Evolutionary conservation across 2,888 invertebrate genomes (phyloP).

Genomic region (Pheosia gnoma): DNA sequence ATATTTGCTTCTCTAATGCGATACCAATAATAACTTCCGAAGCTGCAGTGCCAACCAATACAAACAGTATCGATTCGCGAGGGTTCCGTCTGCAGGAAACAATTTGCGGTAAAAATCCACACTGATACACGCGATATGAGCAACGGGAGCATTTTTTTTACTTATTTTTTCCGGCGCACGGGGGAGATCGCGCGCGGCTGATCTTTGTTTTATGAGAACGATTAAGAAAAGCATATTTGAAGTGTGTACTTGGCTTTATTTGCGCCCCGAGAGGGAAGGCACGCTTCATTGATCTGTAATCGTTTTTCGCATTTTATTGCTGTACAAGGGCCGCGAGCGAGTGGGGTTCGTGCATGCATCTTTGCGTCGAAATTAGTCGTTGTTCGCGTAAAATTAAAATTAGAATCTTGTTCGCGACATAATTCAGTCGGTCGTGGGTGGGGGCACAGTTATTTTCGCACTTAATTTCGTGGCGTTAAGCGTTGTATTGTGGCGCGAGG

Average conservation of each 20-base stretch:
- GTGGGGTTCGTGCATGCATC: conserved; percentile 52
- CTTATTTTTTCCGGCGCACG: conserved; percentile 60
- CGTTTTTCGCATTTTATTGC: conserved; percentile 82
- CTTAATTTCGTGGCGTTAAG: conserved; percentile 75
- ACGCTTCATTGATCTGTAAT: conserved; percentile 83
- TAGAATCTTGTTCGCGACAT: conserved; percentile 60
- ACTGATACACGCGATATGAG: conserved; percentile 77
- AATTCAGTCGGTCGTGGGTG: conserved; percentile 54
- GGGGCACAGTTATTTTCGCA: conserved; percentile 71
- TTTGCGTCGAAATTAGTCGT: conserved; percentile 60
- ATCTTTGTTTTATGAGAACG: conserved; percentile 85
- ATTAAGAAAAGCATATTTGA: conserved; percentile 85
- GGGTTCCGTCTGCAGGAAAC: conserved; percentile 65
- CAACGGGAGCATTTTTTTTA: conserved; percentile 70
- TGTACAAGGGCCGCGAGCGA: conserved; percentile 69
- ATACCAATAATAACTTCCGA: conserved; percentile 67
- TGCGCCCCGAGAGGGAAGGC: conserved; percentile 78
- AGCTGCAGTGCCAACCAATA: conserved; percentile 61
- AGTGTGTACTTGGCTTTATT: conserved; percentile 82
- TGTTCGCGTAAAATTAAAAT: conserved; percentile 53
- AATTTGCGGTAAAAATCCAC: conserved; percentile 77
- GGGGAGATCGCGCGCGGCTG: conserved; percentile 75
- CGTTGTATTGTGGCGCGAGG: conserved; percentile 70
- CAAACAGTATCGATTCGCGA: conserved; percentile 72
- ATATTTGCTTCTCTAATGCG: conserved; percentile 61